Percentiles rank a stretch among this genome's conserved stretches.
Conservation (phyloP, 2,888 invertebrate species). For the Cyaniris semiargus region DNA sequence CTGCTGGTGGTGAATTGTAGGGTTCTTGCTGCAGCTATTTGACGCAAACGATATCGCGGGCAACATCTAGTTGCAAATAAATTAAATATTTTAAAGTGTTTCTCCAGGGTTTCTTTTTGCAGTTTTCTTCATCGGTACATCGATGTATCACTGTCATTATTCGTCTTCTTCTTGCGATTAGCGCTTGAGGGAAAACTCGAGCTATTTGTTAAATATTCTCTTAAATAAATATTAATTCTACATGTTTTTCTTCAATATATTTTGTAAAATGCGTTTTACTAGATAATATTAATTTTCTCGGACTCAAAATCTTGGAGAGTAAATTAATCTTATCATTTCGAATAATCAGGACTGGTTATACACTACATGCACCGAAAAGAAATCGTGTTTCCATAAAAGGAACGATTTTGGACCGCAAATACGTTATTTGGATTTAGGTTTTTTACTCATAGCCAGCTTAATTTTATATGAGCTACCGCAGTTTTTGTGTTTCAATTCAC, state of each 20-base stretch:
- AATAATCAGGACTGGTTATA: too few species aligned
- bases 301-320: too few species aligned
- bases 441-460: neutral
- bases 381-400: too few species aligned
- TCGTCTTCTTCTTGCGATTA: neutral
- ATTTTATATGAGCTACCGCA: neutral
- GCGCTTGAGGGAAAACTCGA: neutral
- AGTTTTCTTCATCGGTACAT: neutral
- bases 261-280: neutral
- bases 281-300: too few species aligned
- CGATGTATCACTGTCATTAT: conserved; percentile 5
- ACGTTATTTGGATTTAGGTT: neutral
- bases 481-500: neutral
- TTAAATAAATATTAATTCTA: neutral
- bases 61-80: neutral
- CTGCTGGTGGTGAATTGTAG: neutral
- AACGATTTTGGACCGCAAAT: neutral
- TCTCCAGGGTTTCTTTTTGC: neutral
- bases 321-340: too few species aligned
- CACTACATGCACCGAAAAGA: too few species aligned
- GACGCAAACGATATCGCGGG: neutral
- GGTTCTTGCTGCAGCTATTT: neutral
- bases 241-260: neutral
- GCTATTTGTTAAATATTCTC: neutral
- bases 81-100: neutral